A percentile compares a stretch with the other conserved stretches of the same genome.
These are phyloP conservation scores for Eudemis profundana DNA, from an alignment of 2,888 invertebrate species.

Conservation along the genomic window DNA sequence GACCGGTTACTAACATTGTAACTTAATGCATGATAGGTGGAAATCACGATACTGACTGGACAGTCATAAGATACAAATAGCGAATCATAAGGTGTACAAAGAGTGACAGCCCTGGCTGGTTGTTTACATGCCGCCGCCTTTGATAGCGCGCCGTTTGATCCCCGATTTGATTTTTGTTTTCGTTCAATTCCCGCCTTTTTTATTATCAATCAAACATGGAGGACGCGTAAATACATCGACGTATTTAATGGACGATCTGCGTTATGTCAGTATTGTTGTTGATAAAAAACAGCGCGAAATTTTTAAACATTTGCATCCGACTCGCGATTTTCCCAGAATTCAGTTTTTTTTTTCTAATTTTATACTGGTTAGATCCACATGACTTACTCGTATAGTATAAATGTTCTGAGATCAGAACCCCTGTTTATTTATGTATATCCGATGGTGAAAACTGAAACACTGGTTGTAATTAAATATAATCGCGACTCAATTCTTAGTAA, in stretches of 20 bases:
- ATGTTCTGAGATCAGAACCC: too few relatives aligned
- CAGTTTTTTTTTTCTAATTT: too few relatives aligned
- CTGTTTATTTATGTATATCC: too few relatives aligned
- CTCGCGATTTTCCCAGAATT: background rate
- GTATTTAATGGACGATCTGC: conserved; percentile 42
- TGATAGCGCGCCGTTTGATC: conserved; percentile 61
- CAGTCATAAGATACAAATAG: too few relatives aligned
- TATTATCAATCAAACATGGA: conserved; percentile 49
- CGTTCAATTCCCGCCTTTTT: conserved; percentile 48
- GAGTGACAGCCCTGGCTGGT: conserved; percentile 30
- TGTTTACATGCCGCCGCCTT: conserved; percentile 57
- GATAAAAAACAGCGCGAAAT: conserved; percentile 33
- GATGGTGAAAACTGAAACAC: too few relatives aligned
- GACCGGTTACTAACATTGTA: too few relatives aligned
- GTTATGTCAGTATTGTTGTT: conserved; percentile 37
- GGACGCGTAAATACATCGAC: conserved; percentile 42
- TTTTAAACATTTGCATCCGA: conserved; percentile 29
- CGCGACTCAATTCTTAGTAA: too few relatives aligned
- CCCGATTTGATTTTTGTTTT: conserved; percentile 49
- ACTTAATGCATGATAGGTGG: too few relatives aligned
- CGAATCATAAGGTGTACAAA: background rate
- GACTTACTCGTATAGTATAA: too few relatives aligned
- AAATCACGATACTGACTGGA: too few relatives aligned
- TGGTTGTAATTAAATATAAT: too few relatives aligned
- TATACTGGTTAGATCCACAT: too few relatives aligned